phyloP scores from a whole-genome alignment of 2,113 vertebrate genomes.

The Burhinus bistriatus region DNA sequence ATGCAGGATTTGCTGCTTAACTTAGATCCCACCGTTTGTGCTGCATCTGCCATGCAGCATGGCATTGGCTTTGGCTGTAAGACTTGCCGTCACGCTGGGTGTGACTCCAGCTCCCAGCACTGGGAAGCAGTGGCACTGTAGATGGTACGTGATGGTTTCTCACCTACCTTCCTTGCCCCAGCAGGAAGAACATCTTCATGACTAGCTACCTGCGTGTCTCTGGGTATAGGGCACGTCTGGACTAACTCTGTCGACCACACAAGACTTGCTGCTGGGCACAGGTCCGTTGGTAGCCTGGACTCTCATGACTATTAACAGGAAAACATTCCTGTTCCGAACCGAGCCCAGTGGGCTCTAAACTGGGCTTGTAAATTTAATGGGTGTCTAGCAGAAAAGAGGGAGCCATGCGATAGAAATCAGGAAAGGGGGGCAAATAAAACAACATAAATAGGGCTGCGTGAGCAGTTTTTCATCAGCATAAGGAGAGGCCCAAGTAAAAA shows the following conservation, averaged over 20 bases:
- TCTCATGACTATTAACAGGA: not conserved
- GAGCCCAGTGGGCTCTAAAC: not conserved
- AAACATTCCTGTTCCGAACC: not conserved
- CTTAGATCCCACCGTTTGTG: not conserved
- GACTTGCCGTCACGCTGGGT: not conserved
- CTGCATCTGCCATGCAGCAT: not conserved
- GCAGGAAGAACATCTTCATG: not conserved
- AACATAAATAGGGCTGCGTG: not conserved
- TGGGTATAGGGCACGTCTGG: not conserved
- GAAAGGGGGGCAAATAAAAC: not conserved
- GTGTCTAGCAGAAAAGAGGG: not conserved
- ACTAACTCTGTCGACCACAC: not conserved
- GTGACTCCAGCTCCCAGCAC: not conserved
- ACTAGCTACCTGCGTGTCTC: not conserved
- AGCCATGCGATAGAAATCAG: fast-evolving
- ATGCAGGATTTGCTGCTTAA: not conserved
- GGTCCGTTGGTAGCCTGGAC: not conserved
- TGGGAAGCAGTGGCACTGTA: not conserved
- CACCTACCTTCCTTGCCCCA: not conserved
- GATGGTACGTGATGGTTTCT: not conserved
- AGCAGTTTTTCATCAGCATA: not conserved
- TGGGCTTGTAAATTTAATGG: not conserved
- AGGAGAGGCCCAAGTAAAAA: not conserved
- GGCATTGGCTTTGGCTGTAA: not conserved
- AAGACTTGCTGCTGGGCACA: not conserved